phyloP scores from a whole-genome alignment of 1,140 invertebrate genomes.

The Oedothorax gibbosus region DNA sequence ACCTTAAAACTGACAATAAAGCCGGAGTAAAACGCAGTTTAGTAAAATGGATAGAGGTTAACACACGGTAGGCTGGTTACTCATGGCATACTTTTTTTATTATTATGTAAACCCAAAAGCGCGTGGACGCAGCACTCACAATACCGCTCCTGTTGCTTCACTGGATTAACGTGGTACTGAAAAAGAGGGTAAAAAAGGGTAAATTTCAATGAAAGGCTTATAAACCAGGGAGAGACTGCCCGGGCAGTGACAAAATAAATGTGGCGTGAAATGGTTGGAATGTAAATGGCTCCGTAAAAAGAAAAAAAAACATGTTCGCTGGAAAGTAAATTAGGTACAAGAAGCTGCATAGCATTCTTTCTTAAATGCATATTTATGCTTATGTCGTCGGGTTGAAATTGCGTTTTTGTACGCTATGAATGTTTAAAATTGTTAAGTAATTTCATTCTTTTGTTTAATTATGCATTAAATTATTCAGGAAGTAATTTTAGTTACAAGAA shows the following conservation, averaged over 20 bases:
- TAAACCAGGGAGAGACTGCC: constrained; percentile 4
- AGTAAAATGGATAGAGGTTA: neutral
- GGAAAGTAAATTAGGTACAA: constrained; percentile 16
- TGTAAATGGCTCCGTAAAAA: neutral
- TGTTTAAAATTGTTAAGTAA: too few relatives aligned
- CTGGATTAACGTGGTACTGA: neutral
- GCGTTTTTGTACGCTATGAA: neutral
- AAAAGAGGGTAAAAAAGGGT: constrained; percentile 29
- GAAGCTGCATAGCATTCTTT: neutral
- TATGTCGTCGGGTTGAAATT: neutral
- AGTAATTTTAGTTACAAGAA: too few relatives aligned
- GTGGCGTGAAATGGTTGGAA: constrained; percentile 20
- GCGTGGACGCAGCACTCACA: neutral
- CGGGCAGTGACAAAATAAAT: constrained; percentile 17
- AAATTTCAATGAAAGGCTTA: constrained; percentile 4
- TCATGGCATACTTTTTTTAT: neutral
- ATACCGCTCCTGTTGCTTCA: constrained; percentile 9
- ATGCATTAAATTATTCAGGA: too few relatives aligned
- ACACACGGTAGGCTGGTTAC: constrained; percentile 14
- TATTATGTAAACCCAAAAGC: neutral
- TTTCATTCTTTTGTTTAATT: too few relatives aligned
- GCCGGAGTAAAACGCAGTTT: constrained; percentile 1
- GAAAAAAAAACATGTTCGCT: neutral
- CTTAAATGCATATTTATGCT: neutral
- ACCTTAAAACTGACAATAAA: constrained; percentile 12